Percentiles rank a stretch among this genome's conserved stretches.
phyloP scores from a whole-genome alignment of 2,113 vertebrate species.

The Platichthys stellatus region DNA sequence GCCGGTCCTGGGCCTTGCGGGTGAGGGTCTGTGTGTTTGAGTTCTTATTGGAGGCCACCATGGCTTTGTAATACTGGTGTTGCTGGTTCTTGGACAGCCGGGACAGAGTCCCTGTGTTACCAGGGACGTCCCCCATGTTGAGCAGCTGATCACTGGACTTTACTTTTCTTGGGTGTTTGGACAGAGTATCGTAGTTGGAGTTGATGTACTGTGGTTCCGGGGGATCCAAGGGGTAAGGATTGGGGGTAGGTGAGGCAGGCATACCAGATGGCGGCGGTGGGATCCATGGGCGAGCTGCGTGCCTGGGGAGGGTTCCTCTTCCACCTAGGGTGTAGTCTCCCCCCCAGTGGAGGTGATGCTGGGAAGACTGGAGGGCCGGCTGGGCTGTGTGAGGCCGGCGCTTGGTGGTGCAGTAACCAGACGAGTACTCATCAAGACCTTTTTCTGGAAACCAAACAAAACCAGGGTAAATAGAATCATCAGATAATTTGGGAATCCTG shows the following conservation, averaged over 20 bases:
- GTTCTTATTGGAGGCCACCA: conserved; percentile 81
- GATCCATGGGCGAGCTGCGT: conserved; percentile 83
- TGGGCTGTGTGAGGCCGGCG: conserved; percentile 84
- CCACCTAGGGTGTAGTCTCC: conserved; percentile 85
- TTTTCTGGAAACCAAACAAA: conserved; percentile 79
- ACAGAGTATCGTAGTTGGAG: conserved; percentile 84
- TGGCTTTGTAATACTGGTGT: conserved; percentile 85
- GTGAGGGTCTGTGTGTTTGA: conserved; percentile 83
- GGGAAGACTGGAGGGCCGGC: conserved; percentile 84
- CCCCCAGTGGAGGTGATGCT: conserved; percentile 85
- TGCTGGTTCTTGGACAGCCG: conserved; percentile 84
- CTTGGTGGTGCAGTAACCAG: conserved; percentile 91
- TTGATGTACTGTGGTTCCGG: conserved; percentile 80
- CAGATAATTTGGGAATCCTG: conserved; percentile 35
- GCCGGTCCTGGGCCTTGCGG: conserved; percentile 79
- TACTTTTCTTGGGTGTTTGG: conserved; percentile 86
- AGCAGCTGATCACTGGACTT: conserved; percentile 91
- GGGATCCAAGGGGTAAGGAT: conserved; percentile 83
- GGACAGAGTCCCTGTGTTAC: conserved; percentile 81
- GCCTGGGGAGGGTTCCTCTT: conserved; percentile 89
- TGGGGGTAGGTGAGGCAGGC: conserved; percentile 84
- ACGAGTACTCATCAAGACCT: conserved; percentile 91
- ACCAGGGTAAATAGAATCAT: conserved; percentile 34
- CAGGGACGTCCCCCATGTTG: conserved; percentile 80
- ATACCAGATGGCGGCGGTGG: conserved; percentile 83